A percentile compares a stretch with the other conserved stretches of the same genome.
These are phyloP conservation scores for Pampus argenteus DNA, from an alignment of 2,797 vertebrate genomes.

Conservation along the genomic window DNA sequence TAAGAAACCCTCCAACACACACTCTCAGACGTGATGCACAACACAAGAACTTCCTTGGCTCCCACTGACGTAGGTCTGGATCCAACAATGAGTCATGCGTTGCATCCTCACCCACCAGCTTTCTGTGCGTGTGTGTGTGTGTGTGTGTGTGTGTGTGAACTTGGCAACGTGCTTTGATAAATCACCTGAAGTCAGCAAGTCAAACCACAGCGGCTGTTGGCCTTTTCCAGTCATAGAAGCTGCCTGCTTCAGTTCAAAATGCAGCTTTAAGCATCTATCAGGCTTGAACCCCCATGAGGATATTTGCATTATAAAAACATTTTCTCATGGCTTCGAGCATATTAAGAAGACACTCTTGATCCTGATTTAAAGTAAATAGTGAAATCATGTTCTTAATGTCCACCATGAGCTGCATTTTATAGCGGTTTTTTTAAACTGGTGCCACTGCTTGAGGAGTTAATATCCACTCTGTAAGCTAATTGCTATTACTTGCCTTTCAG, in stretches of 20 bases:
- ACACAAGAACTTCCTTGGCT: constrained; percentile 59
- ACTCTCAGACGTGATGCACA: constrained; percentile 30
- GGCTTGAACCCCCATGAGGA: background rate
- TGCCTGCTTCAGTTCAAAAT: background rate
- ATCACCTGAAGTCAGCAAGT: constrained; percentile 59
- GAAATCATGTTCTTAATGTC: background rate
- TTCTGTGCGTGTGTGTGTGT: background rate
- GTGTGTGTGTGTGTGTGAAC: background rate
- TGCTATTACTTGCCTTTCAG: background rate
- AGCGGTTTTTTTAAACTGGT: background rate
- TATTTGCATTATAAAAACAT: constrained; percentile 3
- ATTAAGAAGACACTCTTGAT: constrained; percentile 12
- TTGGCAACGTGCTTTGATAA: constrained; percentile 16
- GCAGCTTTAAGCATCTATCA: background rate
- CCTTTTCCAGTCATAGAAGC: background rate
- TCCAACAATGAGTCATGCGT: constrained; percentile 70
- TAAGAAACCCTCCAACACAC: constrained; percentile 58
- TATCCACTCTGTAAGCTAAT: constrained; percentile 8
- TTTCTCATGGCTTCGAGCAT: background rate
- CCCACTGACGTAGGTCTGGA: constrained; percentile 52
- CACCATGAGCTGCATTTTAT: background rate
- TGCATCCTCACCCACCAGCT: constrained; percentile 42
- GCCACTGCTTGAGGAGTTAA: background rate
- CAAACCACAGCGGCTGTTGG: constrained; percentile 20
- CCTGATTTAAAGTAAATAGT: constrained; percentile 6